Evolutionary conservation across 2,113 vertebrate species (phyloP), one percentile per base, ranked within the genome.

Genomic region (Vireo altiloquus): DNA sequence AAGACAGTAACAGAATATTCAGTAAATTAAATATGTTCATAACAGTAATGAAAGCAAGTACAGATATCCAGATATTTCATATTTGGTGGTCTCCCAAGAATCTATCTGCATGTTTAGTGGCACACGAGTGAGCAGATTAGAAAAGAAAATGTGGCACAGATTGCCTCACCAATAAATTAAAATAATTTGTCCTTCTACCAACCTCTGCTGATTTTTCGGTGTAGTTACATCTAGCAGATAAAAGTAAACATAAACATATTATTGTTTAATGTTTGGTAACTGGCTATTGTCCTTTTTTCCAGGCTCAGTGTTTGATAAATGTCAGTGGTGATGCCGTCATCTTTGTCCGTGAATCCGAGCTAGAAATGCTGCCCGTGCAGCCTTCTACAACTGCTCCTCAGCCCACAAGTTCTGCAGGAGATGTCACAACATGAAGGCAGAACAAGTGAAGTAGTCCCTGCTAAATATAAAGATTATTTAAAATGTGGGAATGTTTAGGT

Each of bases 271-370:
- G 53, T 53, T 44, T 54, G 14, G 8, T 96, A 40, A 90, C 18
- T 35, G 46, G 1, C 1, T 60, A 0, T 42, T 79, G 30, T 65
- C 28, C 18, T 25, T 49, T 30, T 33, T 35, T 12, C 46, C 78
- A 99, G 99, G 99, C 99, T 27, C 99, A 99, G 97, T 99, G 99
- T 97, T 99, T 99, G 84, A 99, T 99, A 74, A 99, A 99, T 12
- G 99, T 99, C 52, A 99, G 99, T 31, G 99, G 99, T 1, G 99
- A 99, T 23, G 99, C 99, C 0, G 99, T 99, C 63, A 98, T 99
- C 90, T 99, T 99, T 57, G 97, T 99, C 49, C 98, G 98, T 28
- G 99, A 99, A 77, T 98, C 99, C 0, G 99, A 99, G 74, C 94
- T 98, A 28, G 99, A 99, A 65, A 87, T 92, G n/a, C 40, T 97